These are phyloP conservation scores for Donacobius atricapilla DNA, from an alignment of 2,113 vertebrate species.

Conservation along the genomic window DNA sequence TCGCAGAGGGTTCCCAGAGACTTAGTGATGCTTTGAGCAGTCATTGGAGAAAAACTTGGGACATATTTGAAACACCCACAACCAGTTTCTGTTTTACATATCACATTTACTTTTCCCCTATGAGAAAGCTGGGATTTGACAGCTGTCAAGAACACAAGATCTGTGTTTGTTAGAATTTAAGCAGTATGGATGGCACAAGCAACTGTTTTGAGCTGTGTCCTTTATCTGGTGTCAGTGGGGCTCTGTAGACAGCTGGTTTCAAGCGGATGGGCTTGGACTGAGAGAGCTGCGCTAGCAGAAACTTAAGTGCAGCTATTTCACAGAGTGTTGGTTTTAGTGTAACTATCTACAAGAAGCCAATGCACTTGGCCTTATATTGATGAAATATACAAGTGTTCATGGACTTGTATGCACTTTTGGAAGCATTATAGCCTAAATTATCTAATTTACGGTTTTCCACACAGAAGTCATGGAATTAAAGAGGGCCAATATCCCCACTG, in stretches of 20 bases:
- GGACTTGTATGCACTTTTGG: neutral
- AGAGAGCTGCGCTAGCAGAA: neutral
- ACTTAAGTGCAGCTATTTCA: neutral
- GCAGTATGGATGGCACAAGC: neutral
- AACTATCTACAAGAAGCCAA: neutral
- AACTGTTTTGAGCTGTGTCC: neutral
- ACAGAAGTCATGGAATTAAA: neutral
- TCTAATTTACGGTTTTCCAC: neutral
- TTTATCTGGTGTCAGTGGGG: neutral
- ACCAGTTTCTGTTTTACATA: neutral
- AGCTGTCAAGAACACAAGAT: neutral
- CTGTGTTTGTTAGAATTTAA: neutral
- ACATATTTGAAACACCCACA: neutral
- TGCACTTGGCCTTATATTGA: neutral
- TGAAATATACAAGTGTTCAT: neutral
- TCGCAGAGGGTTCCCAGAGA: neutral
- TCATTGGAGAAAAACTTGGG: neutral
- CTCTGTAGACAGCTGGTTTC: neutral
- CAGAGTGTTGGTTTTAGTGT: neutral
- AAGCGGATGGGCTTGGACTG: too few relatives aligned
- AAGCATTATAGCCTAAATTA: neutral
- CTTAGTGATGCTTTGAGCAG: neutral
- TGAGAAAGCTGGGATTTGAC: neutral
- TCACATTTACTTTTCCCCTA: neutral
- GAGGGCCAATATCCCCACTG: accelerated